Evolutionary conservation across 1,140 invertebrate species (phyloP).

Genomic region (Leptoteleia sp.): DNA sequence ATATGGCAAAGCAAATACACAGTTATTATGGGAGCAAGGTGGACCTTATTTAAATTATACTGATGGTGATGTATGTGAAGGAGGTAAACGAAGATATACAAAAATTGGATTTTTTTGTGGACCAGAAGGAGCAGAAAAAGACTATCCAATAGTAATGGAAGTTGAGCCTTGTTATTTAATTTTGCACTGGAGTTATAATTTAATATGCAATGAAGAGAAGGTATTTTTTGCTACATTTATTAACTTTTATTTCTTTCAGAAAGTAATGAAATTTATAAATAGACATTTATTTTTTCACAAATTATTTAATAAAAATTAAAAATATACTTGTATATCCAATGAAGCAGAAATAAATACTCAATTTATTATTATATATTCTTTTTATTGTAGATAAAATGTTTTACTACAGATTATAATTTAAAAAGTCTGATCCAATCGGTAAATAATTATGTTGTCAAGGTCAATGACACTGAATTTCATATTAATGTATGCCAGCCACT

Average conservation of each 20-base stretch:
- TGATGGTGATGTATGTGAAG: constrained; percentile 76
- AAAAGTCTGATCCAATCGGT: constrained; percentile 76
- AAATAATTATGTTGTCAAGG: constrained; percentile 79
- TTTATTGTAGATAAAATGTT: constrained; percentile 68
- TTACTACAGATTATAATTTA: constrained; percentile 74
- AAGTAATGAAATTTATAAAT: no score
- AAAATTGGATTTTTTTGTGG: constrained; percentile 81
- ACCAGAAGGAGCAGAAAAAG: constrained; percentile 71
- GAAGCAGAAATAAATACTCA: no score
- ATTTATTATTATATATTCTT: no score
- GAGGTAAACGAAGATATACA: constrained; percentile 74
- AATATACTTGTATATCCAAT: no score
- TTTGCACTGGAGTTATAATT: constrained; percentile 79
- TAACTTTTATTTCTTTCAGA: no score
- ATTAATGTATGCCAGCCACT: constrained; percentile 82
- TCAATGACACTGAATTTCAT: constrained; percentile 71
- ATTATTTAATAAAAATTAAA: no score
- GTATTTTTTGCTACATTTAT: no score
- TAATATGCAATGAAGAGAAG: constrained; percentile 77
- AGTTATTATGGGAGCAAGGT: constrained; percentile 79
- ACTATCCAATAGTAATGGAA: constrained; percentile 76
- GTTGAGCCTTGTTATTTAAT: constrained; percentile 78
- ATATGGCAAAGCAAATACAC: constrained; percentile 78
- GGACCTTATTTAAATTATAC: constrained; percentile 82
- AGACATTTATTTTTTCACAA: no score